Evolutionary conservation across 2,888 invertebrate species (phyloP).

Genomic region (Seladonia tumulorum): DNA sequence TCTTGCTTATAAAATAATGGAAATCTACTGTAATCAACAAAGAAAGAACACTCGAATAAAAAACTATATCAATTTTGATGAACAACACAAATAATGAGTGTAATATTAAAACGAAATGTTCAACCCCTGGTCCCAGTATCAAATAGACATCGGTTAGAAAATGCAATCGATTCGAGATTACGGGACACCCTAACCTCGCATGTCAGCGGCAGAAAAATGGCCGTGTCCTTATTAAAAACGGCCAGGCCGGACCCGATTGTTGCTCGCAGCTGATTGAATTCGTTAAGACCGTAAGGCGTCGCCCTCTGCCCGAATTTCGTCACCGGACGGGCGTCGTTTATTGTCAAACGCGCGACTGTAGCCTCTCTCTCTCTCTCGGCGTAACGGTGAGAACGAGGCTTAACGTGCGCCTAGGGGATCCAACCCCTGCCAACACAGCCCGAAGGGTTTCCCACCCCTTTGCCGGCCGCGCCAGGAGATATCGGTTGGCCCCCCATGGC

Average conservation of each 20-base stretch:
- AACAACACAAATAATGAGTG: too few species aligned
- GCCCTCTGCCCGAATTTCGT: conserved; percentile 45
- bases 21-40: not conserved
- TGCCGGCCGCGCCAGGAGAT: conserved; percentile 61
- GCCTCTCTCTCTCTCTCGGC: not conserved
- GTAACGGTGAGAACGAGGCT: conserved; percentile 68
- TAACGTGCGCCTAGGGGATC: conserved; percentile 69
- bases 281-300: conserved; percentile 63
- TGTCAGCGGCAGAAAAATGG: conserved; percentile 45
- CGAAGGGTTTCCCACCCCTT: conserved; percentile 75
- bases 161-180: not conserved
- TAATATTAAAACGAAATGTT: too few species aligned
- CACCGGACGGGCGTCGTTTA: conserved; percentile 51
- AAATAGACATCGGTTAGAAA: not conserved
- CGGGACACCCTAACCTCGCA: not conserved
- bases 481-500: conserved; percentile 47
- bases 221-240: conserved; percentile 45
- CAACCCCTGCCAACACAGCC: conserved; percentile 68
- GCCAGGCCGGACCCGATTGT: conserved; percentile 16
- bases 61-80: too few species aligned
- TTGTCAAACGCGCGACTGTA: conserved; percentile 51
- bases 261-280: conserved; percentile 61
- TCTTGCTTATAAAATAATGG: not conserved
- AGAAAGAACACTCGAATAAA: too few species aligned
- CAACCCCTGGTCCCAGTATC: not conserved